These are phyloP conservation scores for Phrynosoma platyrhinos DNA, from an alignment of 2,113 vertebrate genomes.

Conservation along the genomic window DNA sequence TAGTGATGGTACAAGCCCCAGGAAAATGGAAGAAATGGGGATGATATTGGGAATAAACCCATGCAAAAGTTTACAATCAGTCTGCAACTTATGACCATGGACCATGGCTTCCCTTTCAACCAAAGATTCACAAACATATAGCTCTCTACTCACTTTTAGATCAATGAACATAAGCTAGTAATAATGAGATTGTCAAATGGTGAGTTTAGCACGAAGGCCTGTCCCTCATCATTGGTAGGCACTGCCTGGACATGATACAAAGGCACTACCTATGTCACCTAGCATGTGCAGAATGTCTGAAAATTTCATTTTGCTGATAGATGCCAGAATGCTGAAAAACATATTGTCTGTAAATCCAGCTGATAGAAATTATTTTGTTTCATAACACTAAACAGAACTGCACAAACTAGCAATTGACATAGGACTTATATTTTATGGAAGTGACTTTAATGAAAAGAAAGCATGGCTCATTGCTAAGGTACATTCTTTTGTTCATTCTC, in stretches of 20 bases:
- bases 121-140: constrained; percentile 15
- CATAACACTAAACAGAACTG: constrained; percentile 29
- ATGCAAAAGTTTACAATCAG: neutral
- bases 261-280: neutral
- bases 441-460: constrained; percentile 16
- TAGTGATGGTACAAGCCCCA: too few species aligned
- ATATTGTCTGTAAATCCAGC: neutral
- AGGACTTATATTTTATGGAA: constrained; percentile 21
- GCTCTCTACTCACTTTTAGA: neutral
- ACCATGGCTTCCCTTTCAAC: neutral
- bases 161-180: neutral
- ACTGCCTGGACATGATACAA: neutral
- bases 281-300: neutral
- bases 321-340: neutral
- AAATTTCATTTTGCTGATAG: neutral
- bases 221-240: neutral
- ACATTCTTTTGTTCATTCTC: neutral
- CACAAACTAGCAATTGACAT: constrained; percentile 24
- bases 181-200: neutral
- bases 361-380: neutral
- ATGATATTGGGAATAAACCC: neutral
- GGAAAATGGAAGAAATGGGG: neutral
- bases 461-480: neutral
- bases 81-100: neutral
- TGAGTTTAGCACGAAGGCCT: neutral